Base-by-base conservation (phyloP, 1,140 invertebrate genomes). In the Plectrocnemia conspersa region DNA sequence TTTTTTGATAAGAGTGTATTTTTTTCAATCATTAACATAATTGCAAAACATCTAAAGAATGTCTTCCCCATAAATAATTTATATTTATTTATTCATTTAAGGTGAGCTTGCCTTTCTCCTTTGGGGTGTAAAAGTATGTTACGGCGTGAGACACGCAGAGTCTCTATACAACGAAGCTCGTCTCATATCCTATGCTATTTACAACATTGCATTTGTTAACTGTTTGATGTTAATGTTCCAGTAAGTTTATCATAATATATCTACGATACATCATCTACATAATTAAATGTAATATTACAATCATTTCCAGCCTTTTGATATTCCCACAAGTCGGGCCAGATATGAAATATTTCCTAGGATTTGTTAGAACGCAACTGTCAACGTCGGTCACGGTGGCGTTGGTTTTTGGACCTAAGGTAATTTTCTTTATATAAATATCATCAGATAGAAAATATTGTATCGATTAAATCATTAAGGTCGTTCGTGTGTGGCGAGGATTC, bases 141-240 rank as follows among this genome's bases (percentile, higher is more conserved):
- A 92, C 68, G 88, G 89, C 54, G 91, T 94, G 0, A 75, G 91
- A 29, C 91, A 94, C 68, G 91, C 91, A 0, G 90, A 93, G 67
- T 92, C 89, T 42, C 77, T 93, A 10, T 94, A 91, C 73, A 93
- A 94, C 70, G 93, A 96, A 74, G 92, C 91, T 3, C 79, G 88
- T 64, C 79, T 91, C 52, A 95, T 95, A 62, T 92, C 88, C 32
- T 93, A 91, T 72, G 89, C 91, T 5, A 93, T 94, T 49, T 95
- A 96, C 73, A 95, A 94, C 69, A 95, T 94, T 60, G 89, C 91
- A 47, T 78, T 89, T 40, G 88, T 94, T 56, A 95, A 95, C 69
- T 91, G 86, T 29, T 78, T 89, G 21, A 91, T 94, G 86, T 84
- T 93, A 41, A 83, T 87, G 3, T 84, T 95, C 63, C 91, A 93